Evolutionary conservation across 1,140 invertebrate genomes (phyloP), one percentile per base, ranked within the genome.

Genomic region (Ruditapes philippinarum): DNA sequence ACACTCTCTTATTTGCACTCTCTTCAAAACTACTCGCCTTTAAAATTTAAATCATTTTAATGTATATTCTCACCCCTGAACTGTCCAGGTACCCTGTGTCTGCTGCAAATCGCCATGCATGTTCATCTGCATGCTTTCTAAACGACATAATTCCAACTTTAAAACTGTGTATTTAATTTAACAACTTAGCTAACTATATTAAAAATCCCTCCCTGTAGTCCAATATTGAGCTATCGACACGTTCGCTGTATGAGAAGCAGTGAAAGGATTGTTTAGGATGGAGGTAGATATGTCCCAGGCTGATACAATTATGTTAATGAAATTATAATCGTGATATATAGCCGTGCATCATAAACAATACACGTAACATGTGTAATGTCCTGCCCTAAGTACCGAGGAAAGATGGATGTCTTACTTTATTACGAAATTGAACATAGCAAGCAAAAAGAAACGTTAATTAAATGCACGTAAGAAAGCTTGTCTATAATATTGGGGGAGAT

Each of bases 41-140:
- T n/a, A n/a, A n/a, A n/a, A n/a, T n/a, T n/a, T n/a, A n/a, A n/a
- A 11, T 12, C n/a, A 60, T 65, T 5, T 1, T n/a, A 76, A 76
- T 49, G 31, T 42, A 42, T 28, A 31, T 31, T 0, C 74, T 78
- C 17, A 78, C 74, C 74, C 74, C 74, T 54, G 74, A 11, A 19
- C 7, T n/a, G 22, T 51, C 45, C 45, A 78, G 28, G 19, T 78
- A 78, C 4, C 45, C 74, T 7, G 74, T 4, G 31, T 78, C 49
- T 25, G 22, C 45, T n/a, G n/a, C 19, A 78, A 78, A 78, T 36
- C 74, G 51, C 74, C 74, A 78, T 1, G 74, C 74, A 54, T 78
- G 74, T 9, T 78, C 74, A 33, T 78, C 74, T 0, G 74, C 74
- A 36, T 28, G 74, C n/a, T 78, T 78, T 78, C 74, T 19, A 22